Percentiles rank a stretch among this genome's conserved stretches.
Evolutionary conservation across 2,113 vertebrate species (phyloP).

Genomic region (Origma solitaria): DNA sequence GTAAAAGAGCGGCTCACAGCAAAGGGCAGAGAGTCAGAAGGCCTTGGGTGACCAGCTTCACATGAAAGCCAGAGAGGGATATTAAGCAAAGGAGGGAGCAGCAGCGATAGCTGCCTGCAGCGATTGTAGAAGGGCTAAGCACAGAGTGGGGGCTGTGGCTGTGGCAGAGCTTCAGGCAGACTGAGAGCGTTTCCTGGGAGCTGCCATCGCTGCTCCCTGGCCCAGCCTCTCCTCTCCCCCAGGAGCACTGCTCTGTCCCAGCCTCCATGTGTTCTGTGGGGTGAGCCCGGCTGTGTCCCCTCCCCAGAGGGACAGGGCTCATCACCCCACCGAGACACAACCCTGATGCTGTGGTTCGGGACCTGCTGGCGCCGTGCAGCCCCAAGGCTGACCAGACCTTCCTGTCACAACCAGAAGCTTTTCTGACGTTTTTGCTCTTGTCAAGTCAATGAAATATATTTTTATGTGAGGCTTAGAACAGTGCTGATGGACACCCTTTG

Average conservation of each 20-base stretch:
- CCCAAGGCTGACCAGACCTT: not conserved
- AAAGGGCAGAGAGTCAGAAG: not conserved
- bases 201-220: not conserved
- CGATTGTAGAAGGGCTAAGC: fast-evolving
- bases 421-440: not conserved
- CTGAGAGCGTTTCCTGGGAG: not conserved
- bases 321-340: not conserved
- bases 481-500: not conserved
- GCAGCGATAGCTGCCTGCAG: not conserved
- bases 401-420: not conserved
- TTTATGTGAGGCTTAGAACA: not conserved
- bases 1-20: not conserved
- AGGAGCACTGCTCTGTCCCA: not conserved
- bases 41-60: not conserved
- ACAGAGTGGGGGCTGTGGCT: not conserved
- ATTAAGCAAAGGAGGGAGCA: not conserved
- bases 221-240: not conserved
- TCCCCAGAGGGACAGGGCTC: not conserved
- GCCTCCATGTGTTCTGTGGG: not conserved
- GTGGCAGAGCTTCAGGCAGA: not conserved
- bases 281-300: not conserved
- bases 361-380: not conserved
- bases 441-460: not conserved
- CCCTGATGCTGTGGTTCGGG: not conserved
- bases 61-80: not conserved